phyloP scores from a whole-genome alignment of 1,140 invertebrate genomes.

The fruit fly (Drosophila melanogaster) region Release_6_plus_ISO1_MT NT_033777.3:12895501-12896000 shows the following conservation, averaged over 20 bases:
- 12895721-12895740: not conserved
- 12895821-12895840: too few species aligned
- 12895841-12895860: too few species aligned
- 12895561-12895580: slow-evolving; percentile 45
- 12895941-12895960: too few species aligned
- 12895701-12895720: slow-evolving; percentile 23
- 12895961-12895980: too few species aligned
- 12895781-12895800: not conserved
- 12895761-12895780: not conserved
- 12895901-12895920: too few species aligned
- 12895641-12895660: slow-evolving; percentile 70
- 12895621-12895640: slow-evolving; percentile 80
- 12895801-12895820: too few species aligned
- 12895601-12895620: slow-evolving; percentile 71
- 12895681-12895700: slow-evolving; percentile 58
- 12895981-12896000: too few species aligned
- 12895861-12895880: too few species aligned
- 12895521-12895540: slow-evolving; percentile 55
- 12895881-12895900: too few species aligned
- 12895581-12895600: slow-evolving; percentile 58
- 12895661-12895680: slow-evolving; percentile 36
- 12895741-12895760: not conserved
- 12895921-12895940: too few species aligned
- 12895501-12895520: slow-evolving; percentile 23
- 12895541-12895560: slow-evolving; percentile 13